phyloP scores from a whole-genome alignment of 2,888 invertebrate genomes.

The Melangyna quadrimaculata region DNA sequence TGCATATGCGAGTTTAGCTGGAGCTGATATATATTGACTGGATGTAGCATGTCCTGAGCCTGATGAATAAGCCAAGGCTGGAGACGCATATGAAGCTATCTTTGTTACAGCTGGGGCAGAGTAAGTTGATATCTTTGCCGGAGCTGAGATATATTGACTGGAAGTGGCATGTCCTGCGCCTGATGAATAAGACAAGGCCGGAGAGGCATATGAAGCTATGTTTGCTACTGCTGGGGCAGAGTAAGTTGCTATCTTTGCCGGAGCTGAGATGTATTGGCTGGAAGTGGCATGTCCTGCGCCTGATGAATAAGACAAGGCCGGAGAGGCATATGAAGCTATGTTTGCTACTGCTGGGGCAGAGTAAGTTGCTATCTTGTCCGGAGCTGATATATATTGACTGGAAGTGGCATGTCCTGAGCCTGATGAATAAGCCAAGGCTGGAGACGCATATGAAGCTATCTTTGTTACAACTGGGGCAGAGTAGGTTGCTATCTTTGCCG shows the following conservation, averaged over 20 bases:
- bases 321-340: conserved; percentile 48
- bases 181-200: background rate
- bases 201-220: conserved; percentile 48
- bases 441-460: conserved; percentile 49
- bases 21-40: conserved; percentile 40
- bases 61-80: conserved; percentile 46
- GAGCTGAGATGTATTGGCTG: conserved; percentile 73
- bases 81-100: conserved; percentile 68
- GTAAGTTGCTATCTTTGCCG: conserved; percentile 72
- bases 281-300: conserved; percentile 43
- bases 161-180: conserved; percentile 43
- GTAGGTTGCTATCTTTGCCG: conserved; percentile 72
- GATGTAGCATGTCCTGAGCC: conserved; percentile 40
- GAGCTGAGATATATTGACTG: conserved; percentile 73
- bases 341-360: conserved; percentile 67
- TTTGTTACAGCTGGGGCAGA: conserved; percentile 67
- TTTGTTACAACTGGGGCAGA: conserved; percentile 67
- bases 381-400: conserved; percentile 73
- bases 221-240: conserved; percentile 67
- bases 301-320: background rate
- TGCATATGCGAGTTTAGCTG: conserved; percentile 71
- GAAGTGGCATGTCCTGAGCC: conserved; percentile 42
- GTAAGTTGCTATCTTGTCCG: conserved; percentile 72
- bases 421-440: background rate
- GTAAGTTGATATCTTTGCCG: conserved; percentile 72